phyloP scores from a whole-genome alignment of 2,113 vertebrate species.

The Sitta europaea region DNA sequence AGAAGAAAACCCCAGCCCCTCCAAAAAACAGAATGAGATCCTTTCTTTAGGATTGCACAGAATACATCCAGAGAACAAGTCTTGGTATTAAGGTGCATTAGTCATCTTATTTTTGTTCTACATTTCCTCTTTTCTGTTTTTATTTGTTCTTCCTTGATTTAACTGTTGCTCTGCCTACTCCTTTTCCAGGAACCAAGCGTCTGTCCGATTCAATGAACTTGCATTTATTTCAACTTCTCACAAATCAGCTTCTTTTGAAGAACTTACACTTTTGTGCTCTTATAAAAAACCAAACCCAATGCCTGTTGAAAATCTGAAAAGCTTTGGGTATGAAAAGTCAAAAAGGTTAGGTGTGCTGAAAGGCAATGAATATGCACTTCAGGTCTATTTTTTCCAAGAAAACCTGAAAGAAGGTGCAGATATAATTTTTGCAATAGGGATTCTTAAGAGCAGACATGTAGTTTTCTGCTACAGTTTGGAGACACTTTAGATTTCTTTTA shows the following conservation, averaged over 20 bases:
- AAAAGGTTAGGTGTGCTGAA: neutral
- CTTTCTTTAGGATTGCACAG: neutral
- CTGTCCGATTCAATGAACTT: neutral
- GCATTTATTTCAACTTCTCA: neutral
- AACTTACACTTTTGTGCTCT: neutral
- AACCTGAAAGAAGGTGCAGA: neutral
- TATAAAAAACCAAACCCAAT: fast-evolving
- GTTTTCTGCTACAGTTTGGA: neutral
- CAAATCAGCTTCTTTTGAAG: neutral
- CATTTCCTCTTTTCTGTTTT: neutral
- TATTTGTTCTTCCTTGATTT: neutral
- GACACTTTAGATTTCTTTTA: neutral
- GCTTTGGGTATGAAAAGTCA: neutral
- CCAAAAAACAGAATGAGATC: neutral
- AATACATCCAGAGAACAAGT: neutral
- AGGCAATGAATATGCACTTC: fast-evolving
- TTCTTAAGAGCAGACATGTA: fast-evolving
- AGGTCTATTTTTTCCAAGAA: neutral
- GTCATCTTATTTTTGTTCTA: neutral
- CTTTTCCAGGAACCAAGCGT: neutral
- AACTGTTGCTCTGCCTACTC: neutral
- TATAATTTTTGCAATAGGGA: neutral
- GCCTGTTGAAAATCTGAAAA: neutral
- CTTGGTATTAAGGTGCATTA: neutral
- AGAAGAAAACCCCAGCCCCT: neutral